phyloP scores from a whole-genome alignment of 1,140 invertebrate genomes.

The Palaemon carinicauda region DNA sequence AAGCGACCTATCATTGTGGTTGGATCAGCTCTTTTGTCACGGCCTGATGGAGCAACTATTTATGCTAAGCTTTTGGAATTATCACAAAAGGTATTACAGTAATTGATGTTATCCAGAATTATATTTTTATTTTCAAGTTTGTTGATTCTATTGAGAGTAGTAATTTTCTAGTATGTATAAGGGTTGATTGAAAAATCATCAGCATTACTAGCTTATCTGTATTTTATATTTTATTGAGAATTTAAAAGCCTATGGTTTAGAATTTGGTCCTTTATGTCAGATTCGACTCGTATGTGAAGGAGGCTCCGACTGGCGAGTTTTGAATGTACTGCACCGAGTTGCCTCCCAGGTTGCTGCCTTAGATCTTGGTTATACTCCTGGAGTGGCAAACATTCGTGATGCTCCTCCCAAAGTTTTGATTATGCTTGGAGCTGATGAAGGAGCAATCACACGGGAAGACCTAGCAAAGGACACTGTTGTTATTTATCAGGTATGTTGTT shows the following conservation, averaged over 20 bases:
- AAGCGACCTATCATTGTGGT: conserved; percentile 92
- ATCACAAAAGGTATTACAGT: conserved; percentile 62
- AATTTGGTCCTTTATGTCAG: conserved; percentile 40
- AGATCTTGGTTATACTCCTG: conserved; percentile 91
- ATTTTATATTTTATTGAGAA: too few relatives aligned
- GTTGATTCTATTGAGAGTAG: too few relatives aligned
- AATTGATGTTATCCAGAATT: too few relatives aligned
- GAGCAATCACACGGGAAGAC: conserved; percentile 78
- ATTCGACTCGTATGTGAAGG: conserved; percentile 49
- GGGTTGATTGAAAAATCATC: too few relatives aligned
- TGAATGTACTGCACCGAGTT: conserved; percentile 91
- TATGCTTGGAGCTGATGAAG: conserved; percentile 92
- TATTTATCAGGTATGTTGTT: conserved; percentile 88
- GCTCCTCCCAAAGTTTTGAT: conserved; percentile 83
- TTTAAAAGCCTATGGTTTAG: too few relatives aligned
- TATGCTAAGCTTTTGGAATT: conserved; percentile 79
- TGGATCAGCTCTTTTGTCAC: conserved; percentile 83
- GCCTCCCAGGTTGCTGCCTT: conserved; percentile 94
- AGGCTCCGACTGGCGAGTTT: conserved; percentile 75
- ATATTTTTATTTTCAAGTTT: too few relatives aligned
- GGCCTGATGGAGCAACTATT: conserved; percentile 81
- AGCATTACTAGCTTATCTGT: too few relatives aligned
- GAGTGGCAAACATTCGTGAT: conserved; percentile 76
- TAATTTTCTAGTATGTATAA: too few relatives aligned
- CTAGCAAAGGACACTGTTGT: conserved; percentile 85